Evolutionary conservation across 2,113 vertebrate species (phyloP).

Genomic region (Zosterops borbonicus): DNA sequence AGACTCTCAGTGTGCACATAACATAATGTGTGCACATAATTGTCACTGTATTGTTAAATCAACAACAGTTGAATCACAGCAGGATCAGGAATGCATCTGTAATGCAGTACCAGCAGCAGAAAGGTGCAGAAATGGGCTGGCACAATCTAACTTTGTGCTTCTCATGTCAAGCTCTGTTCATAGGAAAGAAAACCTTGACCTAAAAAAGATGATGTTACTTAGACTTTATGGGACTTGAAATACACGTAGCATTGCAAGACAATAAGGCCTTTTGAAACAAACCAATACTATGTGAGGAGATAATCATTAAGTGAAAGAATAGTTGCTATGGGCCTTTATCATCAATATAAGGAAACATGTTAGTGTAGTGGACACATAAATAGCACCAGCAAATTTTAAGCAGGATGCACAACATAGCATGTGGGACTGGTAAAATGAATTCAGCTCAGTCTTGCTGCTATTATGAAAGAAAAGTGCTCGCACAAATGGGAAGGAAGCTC

Average conservation of each 20-base stretch:
- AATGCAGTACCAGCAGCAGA: not conserved
- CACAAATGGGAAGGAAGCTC: not conserved
- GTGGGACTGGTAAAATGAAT: not conserved
- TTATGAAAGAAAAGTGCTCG: not conserved
- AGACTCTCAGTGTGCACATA: not conserved
- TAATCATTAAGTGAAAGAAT: not conserved
- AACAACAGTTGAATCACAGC: not conserved
- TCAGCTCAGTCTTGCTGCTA: not conserved
- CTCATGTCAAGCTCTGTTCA: not conserved
- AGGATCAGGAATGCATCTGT: not conserved
- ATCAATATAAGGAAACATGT: not conserved
- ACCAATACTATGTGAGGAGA: not conserved
- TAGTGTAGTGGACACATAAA: not conserved
- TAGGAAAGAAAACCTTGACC: not conserved
- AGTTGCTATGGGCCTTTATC: not conserved
- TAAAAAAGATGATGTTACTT: not conserved
- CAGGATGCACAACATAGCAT: rapidly evolving
- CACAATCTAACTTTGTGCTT: not conserved
- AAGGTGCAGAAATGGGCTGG: not conserved
- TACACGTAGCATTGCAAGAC: not conserved
- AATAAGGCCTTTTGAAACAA: not conserved
- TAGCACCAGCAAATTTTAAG: not conserved
- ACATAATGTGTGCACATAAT: too few relatives aligned
- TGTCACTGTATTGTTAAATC: not conserved
- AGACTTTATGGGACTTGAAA: not conserved